A percentile compares a stretch with the other conserved stretches of the same genome.
Evolutionary conservation across 2,113 vertebrate species (phyloP).

Genomic region (Epinephelus moara): DNA sequence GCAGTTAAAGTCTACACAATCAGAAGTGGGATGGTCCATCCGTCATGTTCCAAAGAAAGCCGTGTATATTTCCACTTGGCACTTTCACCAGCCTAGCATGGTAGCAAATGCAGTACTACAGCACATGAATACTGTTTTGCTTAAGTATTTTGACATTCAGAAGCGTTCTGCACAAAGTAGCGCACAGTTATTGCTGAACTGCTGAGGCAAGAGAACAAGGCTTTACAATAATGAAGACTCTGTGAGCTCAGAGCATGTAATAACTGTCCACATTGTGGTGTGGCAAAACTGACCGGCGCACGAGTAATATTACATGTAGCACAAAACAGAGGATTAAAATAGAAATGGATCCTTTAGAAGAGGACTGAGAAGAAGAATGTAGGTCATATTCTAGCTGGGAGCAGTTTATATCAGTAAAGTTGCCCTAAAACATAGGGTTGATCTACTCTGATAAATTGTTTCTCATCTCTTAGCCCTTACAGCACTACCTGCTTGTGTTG

Average conservation of each 20-base stretch:
- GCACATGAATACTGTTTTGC: not conserved
- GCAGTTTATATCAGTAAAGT: not conserved
- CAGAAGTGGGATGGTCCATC: not conserved
- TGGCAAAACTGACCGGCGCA: not conserved
- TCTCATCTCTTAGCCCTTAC: not conserved
- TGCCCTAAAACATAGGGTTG: not conserved
- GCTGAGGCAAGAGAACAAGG: conserved; percentile 2
- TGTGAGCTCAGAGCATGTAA: conserved; percentile 6
- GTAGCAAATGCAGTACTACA: not conserved
- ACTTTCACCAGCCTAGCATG: not conserved
- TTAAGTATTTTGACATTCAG: conserved; percentile 14
- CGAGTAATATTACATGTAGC: not conserved
- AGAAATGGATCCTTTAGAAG: not conserved
- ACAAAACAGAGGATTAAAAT: not conserved
- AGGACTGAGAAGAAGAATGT: not conserved
- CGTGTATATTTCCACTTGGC: not conserved
- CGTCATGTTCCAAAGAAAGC: not conserved
- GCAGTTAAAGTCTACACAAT: not conserved
- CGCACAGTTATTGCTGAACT: not conserved
- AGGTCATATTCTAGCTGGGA: not conserved
- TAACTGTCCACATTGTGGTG: not conserved
- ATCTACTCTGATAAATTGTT: conserved; percentile 5
- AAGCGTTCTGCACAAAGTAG: not conserved
- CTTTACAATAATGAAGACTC: conserved; percentile 1
- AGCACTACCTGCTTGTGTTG: conserved; percentile 17